phyloP scores from a whole-genome alignment of 92 coral and sea anemone species.

The Parazoanthus darwini region DNA sequence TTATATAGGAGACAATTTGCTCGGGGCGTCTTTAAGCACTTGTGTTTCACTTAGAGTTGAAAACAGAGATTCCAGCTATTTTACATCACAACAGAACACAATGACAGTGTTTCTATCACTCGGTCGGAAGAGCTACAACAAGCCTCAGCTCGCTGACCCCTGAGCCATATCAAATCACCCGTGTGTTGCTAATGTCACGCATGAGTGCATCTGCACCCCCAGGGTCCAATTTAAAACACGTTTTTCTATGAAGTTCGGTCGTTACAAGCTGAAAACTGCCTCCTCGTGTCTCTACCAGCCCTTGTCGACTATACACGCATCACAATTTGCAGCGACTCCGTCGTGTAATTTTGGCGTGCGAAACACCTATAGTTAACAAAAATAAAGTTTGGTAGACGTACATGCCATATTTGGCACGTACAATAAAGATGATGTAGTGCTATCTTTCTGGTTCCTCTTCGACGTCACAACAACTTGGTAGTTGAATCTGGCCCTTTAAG shows the following conservation, averaged over 20 bases:
- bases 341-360: background rate
- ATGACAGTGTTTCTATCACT: background rate
- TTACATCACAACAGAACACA: background rate
- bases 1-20: background rate
- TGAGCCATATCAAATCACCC: background rate
- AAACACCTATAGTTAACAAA: background rate
- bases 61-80: background rate
- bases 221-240: background rate
- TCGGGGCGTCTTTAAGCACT: background rate
- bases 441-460: constrained; percentile 66
- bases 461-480: constrained; percentile 34
- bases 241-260: background rate
- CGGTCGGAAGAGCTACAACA: background rate
- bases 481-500: constrained; percentile 57
- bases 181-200: background rate
- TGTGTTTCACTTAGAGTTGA: background rate
- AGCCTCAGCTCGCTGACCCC: background rate
- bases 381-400: background rate
- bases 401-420: constrained; percentile 19
- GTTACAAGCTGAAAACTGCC: background rate
- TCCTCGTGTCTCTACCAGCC: background rate
- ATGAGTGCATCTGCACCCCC: background rate
- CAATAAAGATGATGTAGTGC: background rate
- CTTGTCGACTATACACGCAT: no score
- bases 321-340: background rate